These are phyloP conservation scores for Furnarius figulus DNA, from an alignment of 2,113 vertebrate species.

Conservation along the genomic window DNA sequence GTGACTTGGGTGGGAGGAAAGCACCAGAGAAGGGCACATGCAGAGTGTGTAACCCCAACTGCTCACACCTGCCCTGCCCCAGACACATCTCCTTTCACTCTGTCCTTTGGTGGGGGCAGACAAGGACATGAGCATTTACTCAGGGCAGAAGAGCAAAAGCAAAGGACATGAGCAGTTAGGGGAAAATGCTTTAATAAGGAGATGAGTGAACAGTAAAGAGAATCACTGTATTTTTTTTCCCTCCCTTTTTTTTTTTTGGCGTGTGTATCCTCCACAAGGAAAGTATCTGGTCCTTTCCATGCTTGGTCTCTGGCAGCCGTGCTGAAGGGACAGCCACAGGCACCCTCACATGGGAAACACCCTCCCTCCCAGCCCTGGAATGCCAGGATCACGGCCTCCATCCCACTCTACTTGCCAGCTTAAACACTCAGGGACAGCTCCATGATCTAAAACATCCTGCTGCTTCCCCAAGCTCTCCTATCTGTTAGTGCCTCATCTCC, in stretches of 20 bases:
- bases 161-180: not conserved
- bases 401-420: not conserved
- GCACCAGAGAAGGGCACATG: not conserved
- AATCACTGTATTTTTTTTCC: not conserved
- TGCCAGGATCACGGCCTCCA: not conserved
- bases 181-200: conserved; percentile 20
- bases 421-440: not conserved
- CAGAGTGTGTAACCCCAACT: not conserved
- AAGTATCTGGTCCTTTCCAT: not conserved
- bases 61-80: not conserved
- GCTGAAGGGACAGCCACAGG: not conserved
- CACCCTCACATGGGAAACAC: not conserved
- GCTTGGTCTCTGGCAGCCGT: accelerated
- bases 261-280: not conserved
- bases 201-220: not conserved
- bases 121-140: not conserved
- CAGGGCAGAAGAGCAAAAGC: not conserved
- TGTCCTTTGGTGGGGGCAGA: not conserved
- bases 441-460: not conserved
- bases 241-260: accelerated
- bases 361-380: not conserved
- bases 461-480: not conserved
- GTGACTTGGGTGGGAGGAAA: not conserved
- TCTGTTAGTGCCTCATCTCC: not conserved
- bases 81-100: not conserved